Conservation (phyloP, 2,113 vertebrate species). For the Rutilus rutilus region DNA sequence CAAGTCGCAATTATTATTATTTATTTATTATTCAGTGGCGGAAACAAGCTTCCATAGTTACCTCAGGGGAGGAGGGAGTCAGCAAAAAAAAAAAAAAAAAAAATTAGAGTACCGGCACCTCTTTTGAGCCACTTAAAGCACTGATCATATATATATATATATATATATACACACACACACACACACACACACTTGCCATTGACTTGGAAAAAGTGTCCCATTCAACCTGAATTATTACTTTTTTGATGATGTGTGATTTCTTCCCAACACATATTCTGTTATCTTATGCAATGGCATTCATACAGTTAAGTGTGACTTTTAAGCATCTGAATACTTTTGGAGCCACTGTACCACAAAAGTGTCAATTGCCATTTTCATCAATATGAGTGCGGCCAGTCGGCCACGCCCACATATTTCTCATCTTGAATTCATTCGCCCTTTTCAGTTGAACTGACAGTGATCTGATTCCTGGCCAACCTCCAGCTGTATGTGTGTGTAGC, state of each 20-base stretch:
- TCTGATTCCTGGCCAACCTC: constrained; percentile 36
- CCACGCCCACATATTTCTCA: neutral
- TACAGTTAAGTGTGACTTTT: neutral
- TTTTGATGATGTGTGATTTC: neutral
- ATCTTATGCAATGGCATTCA: neutral
- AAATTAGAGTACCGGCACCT: too few species aligned
- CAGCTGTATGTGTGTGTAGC: constrained; percentile 12
- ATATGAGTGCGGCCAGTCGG: neutral
- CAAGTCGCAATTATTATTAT: too few species aligned
- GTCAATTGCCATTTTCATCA: neutral
- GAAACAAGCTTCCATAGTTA: too few species aligned
- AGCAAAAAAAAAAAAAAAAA: too few species aligned
- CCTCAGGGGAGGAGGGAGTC: too few species aligned
- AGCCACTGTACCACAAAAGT: constrained; percentile 16
- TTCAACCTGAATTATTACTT: too few species aligned
- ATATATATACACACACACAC: too few species aligned
- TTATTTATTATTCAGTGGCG: too few species aligned
- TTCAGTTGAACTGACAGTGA: constrained; percentile 32
- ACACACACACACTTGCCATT: too few species aligned
- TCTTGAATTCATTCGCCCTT: constrained; percentile 7
- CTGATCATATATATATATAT: too few species aligned
- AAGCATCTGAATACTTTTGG: neutral
- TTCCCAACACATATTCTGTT: neutral
- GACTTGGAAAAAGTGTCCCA: too few species aligned
- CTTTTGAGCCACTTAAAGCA: too few species aligned